A percentile compares a stretch with the other conserved stretches of the same genome.
Evolutionary conservation across 2,113 vertebrate genomes (phyloP).

Genomic region (Ceuthmochares aereus): DNA sequence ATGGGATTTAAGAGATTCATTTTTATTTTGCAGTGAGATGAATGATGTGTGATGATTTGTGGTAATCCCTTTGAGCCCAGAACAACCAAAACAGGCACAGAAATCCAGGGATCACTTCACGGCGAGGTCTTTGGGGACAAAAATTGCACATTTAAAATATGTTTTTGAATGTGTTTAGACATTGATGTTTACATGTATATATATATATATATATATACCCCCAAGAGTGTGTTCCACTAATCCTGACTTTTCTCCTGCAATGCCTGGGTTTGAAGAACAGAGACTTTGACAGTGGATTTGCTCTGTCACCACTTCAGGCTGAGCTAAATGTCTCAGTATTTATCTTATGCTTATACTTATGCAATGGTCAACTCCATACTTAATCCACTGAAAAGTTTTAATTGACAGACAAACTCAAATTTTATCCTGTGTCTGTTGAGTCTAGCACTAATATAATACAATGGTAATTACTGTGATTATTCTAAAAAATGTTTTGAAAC

Average conservation of each 20-base stretch:
- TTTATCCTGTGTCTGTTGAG: no score
- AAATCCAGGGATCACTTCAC: accelerated
- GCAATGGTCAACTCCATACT: background rate
- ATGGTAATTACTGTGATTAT: background rate
- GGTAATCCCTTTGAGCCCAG: background rate
- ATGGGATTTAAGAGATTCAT: background rate
- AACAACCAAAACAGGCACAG: background rate
- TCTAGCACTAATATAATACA: background rate
- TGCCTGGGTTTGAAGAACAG: background rate
- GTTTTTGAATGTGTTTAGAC: background rate
- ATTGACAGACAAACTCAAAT: background rate
- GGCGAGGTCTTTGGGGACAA: background rate
- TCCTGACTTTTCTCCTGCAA: background rate
- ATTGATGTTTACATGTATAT: background rate
- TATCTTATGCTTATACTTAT: background rate
- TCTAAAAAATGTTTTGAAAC: background rate
- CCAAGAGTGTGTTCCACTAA: background rate
- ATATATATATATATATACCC: no score
- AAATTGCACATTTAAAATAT: background rate
- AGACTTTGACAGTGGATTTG: background rate
- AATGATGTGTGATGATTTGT: background rate
- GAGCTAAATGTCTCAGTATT: background rate
- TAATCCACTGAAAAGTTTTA: background rate
- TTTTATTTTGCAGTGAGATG: background rate
- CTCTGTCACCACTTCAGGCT: background rate